phyloP scores from a whole-genome alignment of 2,888 invertebrate genomes.

The Volucella bombylans region DNA sequence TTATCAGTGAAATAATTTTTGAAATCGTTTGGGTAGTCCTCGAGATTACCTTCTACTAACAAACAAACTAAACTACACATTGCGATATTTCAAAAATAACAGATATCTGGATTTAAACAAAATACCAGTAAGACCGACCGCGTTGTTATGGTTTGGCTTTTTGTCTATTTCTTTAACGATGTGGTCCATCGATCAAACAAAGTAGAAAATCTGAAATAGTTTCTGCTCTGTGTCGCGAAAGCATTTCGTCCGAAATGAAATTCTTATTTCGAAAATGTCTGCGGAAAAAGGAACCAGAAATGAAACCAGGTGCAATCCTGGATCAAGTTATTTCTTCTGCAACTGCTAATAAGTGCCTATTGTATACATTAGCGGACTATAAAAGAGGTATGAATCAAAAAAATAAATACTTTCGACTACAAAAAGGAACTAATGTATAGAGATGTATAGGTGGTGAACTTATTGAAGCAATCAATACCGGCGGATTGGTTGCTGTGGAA shows the following conservation, averaged over 20 bases:
- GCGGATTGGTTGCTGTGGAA: constrained; percentile 92
- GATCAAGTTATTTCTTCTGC: constrained; percentile 93
- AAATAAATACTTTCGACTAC: not conserved
- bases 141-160: constrained; percentile 4
- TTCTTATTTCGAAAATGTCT: constrained; percentile 81
- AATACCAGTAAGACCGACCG: no score
- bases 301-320: constrained; percentile 88
- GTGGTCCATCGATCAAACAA: constrained; percentile 34
- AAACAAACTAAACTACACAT: no score
- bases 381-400: constrained; percentile 87
- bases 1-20: no score
- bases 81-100: no score
- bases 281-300: constrained; percentile 81
- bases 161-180: not conserved
- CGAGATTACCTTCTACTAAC: no score
- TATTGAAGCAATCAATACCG: constrained; percentile 92
- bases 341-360: constrained; percentile 92
- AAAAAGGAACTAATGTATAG: not conserved
- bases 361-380: constrained; percentile 94
- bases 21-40: no score
- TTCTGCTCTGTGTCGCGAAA: not conserved
- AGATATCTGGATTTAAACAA: no score
- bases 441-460: constrained; percentile 88
- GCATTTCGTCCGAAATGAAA: constrained; percentile 76
- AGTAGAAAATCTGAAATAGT: not conserved